These are phyloP conservation scores for Pterocles gutturalis DNA, from an alignment of 2,113 vertebrate species.

Conservation along the genomic window DNA sequence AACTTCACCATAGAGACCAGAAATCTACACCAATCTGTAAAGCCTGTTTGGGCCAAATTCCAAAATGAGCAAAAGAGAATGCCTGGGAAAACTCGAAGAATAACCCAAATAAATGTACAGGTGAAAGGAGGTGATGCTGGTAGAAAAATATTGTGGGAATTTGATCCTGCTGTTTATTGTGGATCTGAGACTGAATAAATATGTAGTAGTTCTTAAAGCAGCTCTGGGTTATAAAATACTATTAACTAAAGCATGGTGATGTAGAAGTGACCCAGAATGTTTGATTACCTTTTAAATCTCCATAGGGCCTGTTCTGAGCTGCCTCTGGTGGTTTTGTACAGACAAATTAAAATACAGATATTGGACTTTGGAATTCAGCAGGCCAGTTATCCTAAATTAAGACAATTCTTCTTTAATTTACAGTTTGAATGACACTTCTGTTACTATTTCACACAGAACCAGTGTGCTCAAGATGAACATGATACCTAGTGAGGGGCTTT, in stretches of 20 bases:
- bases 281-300: neutral
- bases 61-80: neutral
- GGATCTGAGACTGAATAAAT: neutral
- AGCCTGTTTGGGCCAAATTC: neutral
- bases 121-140: neutral
- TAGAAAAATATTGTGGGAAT: neutral
- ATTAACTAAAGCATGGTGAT: neutral
- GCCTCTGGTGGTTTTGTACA: neutral
- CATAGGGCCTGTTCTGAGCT: neutral
- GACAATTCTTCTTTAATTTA: neutral
- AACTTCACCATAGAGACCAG: no score
- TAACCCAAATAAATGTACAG: neutral
- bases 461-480: neutral
- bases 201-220: neutral
- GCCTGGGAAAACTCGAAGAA: neutral
- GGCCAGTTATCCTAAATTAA: neutral
- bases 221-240: neutral
- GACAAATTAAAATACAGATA: neutral
- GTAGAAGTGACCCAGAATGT: neutral
- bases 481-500: neutral
- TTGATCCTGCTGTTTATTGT: neutral
- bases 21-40: no score
- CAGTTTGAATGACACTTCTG: rapidly evolving
- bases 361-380: neutral
- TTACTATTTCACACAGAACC: neutral